Conservation (phyloP, 2,797 vertebrate species). For the Muscicapa comitata region DNA sequence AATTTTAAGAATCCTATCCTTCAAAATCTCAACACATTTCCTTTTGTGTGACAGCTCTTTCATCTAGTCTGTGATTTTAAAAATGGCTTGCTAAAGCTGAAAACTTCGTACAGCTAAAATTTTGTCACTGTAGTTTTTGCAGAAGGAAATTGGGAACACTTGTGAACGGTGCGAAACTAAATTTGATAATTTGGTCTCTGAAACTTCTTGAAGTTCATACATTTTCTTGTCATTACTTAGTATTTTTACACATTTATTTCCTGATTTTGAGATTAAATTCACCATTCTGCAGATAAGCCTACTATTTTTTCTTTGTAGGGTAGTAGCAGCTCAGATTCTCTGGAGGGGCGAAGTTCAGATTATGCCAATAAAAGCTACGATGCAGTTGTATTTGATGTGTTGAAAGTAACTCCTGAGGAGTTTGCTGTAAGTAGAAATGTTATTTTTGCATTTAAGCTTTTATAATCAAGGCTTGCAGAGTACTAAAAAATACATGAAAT, state of each 20-base stretch:
- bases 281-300: background rate
- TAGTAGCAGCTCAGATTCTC: constrained; percentile 92
- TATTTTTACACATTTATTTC: background rate
- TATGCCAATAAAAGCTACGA: constrained; percentile 94
- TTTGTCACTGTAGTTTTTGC: background rate
- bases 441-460: background rate
- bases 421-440: constrained; percentile 88
- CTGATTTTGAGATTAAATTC: background rate
- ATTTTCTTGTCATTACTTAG: background rate
- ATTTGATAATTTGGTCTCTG: background rate
- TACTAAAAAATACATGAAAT: background rate
- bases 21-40: background rate
- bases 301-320: constrained; percentile 69
- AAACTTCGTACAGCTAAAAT: background rate
- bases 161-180: background rate
- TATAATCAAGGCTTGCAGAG: background rate
- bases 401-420: constrained; percentile 96
- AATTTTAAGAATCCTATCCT: background rate
- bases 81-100: background rate
- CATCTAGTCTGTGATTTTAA: background rate
- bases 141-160: background rate
- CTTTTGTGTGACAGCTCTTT: background rate
- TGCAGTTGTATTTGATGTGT: constrained; percentile 93
- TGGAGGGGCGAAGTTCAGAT: constrained; percentile 89
- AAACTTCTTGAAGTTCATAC: background rate